phyloP scores from a whole-genome alignment of 2,888 invertebrate genomes.

The Polyommatus iphigenia region DNA sequence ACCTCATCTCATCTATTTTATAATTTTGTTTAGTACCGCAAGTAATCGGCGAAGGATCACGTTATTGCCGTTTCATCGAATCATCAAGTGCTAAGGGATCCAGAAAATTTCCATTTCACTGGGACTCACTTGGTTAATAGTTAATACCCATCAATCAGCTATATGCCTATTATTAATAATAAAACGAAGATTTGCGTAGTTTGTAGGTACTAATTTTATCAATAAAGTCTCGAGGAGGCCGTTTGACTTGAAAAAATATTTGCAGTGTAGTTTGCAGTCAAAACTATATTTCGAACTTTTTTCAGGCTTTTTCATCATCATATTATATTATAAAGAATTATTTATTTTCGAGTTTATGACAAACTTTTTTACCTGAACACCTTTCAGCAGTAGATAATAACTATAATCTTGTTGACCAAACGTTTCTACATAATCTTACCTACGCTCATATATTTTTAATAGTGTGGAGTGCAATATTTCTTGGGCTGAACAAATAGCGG shows the following conservation, averaged over 20 bases:
- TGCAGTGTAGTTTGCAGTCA: too few relatives aligned
- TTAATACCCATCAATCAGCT: not conserved
- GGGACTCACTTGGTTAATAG: not conserved
- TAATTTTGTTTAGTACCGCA: not conserved
- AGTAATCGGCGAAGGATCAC: not conserved
- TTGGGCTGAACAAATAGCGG: conserved; percentile 72
- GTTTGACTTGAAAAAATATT: too few relatives aligned
- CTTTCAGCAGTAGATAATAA: not conserved
- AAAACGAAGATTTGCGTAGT: too few relatives aligned
- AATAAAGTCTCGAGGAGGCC: too few relatives aligned
- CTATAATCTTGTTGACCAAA: not conserved
- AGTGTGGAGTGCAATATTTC: conserved; percentile 70
- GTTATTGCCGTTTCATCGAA: not conserved
- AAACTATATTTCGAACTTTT: too few relatives aligned
- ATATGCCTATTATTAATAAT: not conserved
- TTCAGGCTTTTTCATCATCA: too few relatives aligned
- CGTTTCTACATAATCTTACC: not conserved
- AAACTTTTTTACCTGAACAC: too few relatives aligned
- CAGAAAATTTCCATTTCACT: conserved; percentile 13
- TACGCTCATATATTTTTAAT: conserved; percentile 37
- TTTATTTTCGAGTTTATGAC: too few relatives aligned
- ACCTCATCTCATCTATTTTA: too few relatives aligned
- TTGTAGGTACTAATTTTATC: too few relatives aligned
- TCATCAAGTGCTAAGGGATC: conserved; percentile 4
- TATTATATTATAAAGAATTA: too few relatives aligned